Evolutionary conservation across 2,797 vertebrate genomes (phyloP).

Genomic region (Furcifer pardalis): DNA sequence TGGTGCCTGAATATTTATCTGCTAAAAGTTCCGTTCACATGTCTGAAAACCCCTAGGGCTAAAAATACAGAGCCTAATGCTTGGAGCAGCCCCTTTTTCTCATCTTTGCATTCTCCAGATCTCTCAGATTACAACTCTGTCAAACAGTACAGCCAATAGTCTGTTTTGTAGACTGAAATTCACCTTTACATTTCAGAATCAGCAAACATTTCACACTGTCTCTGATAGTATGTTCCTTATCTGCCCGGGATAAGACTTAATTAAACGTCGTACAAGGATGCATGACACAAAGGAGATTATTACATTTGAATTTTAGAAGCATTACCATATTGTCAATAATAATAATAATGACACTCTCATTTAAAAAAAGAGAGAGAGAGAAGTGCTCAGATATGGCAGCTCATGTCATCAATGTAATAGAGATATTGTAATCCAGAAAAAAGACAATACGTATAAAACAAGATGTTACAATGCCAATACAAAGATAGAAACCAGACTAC

Average conservation of each 20-base stretch:
- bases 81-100: too few species aligned
- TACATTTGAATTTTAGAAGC: not conserved
- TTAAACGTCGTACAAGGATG: not conserved
- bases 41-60: not conserved
- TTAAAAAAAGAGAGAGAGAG: not conserved
- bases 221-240: not conserved
- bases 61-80: too few species aligned
- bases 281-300: not conserved
- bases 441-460: not conserved
- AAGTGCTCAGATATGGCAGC: not conserved
- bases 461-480: not conserved
- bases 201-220: not conserved
- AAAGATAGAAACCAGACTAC: not conserved
- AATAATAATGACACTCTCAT: not conserved
- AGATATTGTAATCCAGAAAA: not conserved
- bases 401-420: not conserved
- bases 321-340: not conserved
- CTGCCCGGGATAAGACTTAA: not conserved
- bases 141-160: not conserved
- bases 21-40: not conserved
- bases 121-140: too few species aligned
- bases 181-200: too few species aligned
- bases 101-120: not conserved
- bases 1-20: not conserved
- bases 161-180: not conserved